These are phyloP conservation scores for Parus major DNA, from an alignment of 2,113 vertebrate genomes.

Conservation along the genomic window DNA sequence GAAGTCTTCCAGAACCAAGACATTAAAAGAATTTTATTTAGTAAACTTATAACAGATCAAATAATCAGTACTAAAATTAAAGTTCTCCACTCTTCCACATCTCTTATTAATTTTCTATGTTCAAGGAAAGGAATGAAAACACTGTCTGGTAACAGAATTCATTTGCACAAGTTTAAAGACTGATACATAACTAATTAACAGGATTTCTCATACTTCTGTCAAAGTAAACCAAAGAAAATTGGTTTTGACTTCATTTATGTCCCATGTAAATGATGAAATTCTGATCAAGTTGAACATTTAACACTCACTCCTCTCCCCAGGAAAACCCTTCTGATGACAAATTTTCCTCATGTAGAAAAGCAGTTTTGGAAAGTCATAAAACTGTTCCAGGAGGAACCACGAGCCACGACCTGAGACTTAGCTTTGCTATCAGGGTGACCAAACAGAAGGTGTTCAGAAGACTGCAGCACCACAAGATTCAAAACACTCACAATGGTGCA, in stretches of 20 bases:
- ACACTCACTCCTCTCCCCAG: not conserved
- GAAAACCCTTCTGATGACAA: not conserved
- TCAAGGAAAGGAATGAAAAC: slow-evolving; percentile 21
- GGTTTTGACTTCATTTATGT: not conserved
- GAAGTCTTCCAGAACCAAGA: not conserved
- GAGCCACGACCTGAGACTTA: not conserved
- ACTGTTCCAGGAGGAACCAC: not conserved
- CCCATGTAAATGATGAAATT: not conserved
- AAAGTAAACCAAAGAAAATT: not conserved
- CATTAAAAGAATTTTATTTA: not conserved
- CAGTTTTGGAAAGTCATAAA: not conserved
- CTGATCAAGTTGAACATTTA: slow-evolving; percentile 9
- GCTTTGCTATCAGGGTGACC: not conserved
- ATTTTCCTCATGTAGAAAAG: not conserved
- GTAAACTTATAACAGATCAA: not conserved
- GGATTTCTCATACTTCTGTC: not conserved
- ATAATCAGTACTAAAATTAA: not conserved
- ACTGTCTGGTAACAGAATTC: not conserved
- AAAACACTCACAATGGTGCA: not conserved
- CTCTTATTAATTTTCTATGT: not conserved
- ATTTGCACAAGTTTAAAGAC: slow-evolving; percentile 19
- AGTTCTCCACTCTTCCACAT: not conserved
- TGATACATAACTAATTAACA: slow-evolving; percentile 43
- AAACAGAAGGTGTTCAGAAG: not conserved
- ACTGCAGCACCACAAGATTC: not conserved